These are phyloP conservation scores for Ceratosolen solmsi DNA, from an alignment of 1,140 invertebrate species.

Conservation along the genomic window DNA sequence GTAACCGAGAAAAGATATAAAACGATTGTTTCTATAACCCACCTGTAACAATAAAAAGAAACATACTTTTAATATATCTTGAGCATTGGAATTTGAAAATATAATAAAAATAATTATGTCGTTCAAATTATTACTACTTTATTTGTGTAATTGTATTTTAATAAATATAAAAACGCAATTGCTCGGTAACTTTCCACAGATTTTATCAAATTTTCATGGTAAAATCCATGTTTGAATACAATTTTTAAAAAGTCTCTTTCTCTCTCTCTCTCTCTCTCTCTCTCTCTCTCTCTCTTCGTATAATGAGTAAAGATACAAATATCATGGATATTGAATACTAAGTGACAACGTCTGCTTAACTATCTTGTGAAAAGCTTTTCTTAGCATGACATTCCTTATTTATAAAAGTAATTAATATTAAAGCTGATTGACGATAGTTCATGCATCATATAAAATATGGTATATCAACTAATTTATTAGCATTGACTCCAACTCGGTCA, in stretches of 20 bases:
- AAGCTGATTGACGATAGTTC: not conserved
- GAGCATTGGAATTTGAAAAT: not conserved
- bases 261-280: no score
- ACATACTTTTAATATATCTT: not conserved
- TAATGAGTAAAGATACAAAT: no score
- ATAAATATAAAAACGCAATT: not conserved
- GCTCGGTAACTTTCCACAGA: no score
- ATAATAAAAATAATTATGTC: not conserved
- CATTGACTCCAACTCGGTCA: not conserved
- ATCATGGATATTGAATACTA: no score
- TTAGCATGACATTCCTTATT: not conserved
- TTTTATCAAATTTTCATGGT: no score
- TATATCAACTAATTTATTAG: not conserved
- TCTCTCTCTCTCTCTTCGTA: no score
- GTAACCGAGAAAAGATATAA: not conserved
- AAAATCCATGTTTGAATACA: no score
- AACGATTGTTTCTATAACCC: not conserved
- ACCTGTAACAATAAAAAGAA: slow-evolving; percentile 34
- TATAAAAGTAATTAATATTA: not conserved
- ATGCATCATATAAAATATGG: not conserved
- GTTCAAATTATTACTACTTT: not conserved
- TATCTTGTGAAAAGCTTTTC: not conserved
- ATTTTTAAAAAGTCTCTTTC: no score
- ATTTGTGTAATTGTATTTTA: not conserved
- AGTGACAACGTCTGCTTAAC: not conserved